Conservation (phyloP, 2,797 vertebrate genomes). For the Danio kyathit region DNA sequence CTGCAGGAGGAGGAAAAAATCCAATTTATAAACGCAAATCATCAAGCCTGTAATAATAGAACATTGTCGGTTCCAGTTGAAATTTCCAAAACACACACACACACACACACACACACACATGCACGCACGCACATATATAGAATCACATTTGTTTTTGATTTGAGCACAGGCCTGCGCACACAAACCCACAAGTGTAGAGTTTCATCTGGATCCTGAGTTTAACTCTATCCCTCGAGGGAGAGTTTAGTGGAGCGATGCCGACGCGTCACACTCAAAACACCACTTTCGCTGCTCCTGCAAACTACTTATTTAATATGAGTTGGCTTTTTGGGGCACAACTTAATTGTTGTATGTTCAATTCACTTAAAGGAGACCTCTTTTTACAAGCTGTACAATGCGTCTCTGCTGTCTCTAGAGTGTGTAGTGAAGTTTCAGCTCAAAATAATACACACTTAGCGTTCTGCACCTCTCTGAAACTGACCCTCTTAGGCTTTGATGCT, state of each 20-base stretch:
- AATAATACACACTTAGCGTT: too few relatives aligned
- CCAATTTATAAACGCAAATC: slow-evolving; percentile 68
- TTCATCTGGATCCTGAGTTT: slow-evolving; percentile 67
- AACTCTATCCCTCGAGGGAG: slow-evolving; percentile 54
- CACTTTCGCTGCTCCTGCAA: too few relatives aligned
- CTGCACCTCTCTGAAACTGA: too few relatives aligned
- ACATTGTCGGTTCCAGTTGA: slow-evolving; percentile 73
- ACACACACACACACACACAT: slow-evolving; percentile 24
- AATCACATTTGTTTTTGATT: slow-evolving; percentile 90
- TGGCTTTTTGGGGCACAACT: too few relatives aligned
- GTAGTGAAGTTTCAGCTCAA: too few relatives aligned
- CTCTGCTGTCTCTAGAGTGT: too few relatives aligned
- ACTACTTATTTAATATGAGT: too few relatives aligned
- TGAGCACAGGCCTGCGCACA: slow-evolving; percentile 72
- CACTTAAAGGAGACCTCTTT: too few relatives aligned
- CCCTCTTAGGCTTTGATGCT: too few relatives aligned
- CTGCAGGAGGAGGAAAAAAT: slow-evolving; percentile 54
- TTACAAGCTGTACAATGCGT: too few relatives aligned
- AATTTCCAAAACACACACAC: slow-evolving; percentile 72
- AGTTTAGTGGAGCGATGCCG: slow-evolving; percentile 65
- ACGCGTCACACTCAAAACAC: slow-evolving; percentile 60
- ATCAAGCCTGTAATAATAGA: slow-evolving; percentile 74
- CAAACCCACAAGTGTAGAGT: slow-evolving; percentile 77
- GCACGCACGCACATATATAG: slow-evolving; percentile 68
- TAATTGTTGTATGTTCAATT: too few relatives aligned